Conservation (phyloP, 2,888 invertebrate genomes). For the Nowickia ferox region DNA sequence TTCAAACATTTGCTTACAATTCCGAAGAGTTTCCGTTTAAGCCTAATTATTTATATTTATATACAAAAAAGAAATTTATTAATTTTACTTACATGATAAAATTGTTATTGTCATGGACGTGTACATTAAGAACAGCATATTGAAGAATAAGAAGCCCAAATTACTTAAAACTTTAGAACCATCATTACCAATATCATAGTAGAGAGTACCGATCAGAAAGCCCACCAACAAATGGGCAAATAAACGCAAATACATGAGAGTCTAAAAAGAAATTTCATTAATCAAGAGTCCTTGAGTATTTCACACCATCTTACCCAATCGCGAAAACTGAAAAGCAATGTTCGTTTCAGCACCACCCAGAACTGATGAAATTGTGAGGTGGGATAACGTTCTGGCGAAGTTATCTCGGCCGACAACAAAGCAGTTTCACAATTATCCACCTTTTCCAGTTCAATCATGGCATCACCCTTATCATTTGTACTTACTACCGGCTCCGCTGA, state of each 20-base stretch:
- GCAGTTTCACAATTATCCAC: slow-evolving; percentile 88
- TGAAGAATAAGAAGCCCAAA: slow-evolving; percentile 98
- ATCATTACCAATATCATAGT: slow-evolving; percentile 97
- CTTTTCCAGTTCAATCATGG: slow-evolving; percentile 85
- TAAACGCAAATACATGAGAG: slow-evolving; percentile 96
- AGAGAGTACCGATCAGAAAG: slow-evolving; percentile 95
- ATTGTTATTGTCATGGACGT: slow-evolving; percentile 99
- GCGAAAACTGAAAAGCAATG: slow-evolving; percentile 92
- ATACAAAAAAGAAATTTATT: background rate
- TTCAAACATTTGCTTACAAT: too few relatives aligned
- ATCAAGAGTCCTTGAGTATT: background rate
- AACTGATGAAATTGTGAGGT: slow-evolving; percentile 92
- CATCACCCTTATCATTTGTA: slow-evolving; percentile 81
- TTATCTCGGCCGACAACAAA: slow-evolving; percentile 86
- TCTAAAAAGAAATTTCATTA: slow-evolving; percentile 85
- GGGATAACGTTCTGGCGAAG: slow-evolving; percentile 90
- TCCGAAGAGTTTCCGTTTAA: too few relatives aligned
- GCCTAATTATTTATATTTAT: too few relatives aligned
- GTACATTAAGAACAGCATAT: slow-evolving; percentile 99
- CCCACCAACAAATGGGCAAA: slow-evolving; percentile 97
- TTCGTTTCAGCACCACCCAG: slow-evolving; percentile 93
- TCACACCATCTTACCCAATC: slow-evolving; percentile 89
- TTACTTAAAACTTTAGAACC: slow-evolving; percentile 98
- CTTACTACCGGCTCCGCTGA: slow-evolving; percentile 73
- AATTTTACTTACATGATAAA: slow-evolving; percentile 91